Evolutionary conservation across 2,113 vertebrate species (phyloP).

Genomic region (Alligator mississippiensis): DNA sequence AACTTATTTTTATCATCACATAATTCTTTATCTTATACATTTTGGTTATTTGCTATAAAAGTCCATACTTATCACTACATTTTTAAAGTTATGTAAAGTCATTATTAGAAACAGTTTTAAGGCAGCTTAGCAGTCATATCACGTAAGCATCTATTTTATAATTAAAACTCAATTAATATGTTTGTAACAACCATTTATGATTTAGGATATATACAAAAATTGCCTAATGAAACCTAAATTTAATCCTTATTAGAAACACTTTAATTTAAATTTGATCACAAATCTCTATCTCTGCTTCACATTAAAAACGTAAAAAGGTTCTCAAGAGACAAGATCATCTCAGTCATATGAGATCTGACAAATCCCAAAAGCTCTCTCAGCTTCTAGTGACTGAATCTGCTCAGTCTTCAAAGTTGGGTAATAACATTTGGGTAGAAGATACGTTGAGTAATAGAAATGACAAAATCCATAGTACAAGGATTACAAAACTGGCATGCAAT

Average conservation of each 20-base stretch:
- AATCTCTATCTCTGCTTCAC: conserved; percentile 38
- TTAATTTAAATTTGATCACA: conserved; percentile 48
- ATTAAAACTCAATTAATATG: conserved; percentile 69
- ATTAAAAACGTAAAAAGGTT: conserved; percentile 29
- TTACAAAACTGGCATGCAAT: not conserved
- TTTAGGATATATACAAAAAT: conserved; percentile 45
- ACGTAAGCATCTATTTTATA: conserved; percentile 48
- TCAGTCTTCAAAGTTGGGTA: not conserved
- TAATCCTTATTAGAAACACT: conserved; percentile 47
- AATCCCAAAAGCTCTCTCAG: not conserved
- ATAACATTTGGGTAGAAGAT: not conserved
- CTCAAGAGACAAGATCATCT: not conserved
- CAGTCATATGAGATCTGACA: not conserved
- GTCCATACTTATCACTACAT: conserved; percentile 22
- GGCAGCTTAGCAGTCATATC: conserved; percentile 54
- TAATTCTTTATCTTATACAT: conserved; percentile 22
- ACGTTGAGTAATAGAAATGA: not conserved
- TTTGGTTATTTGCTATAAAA: conserved; percentile 34
- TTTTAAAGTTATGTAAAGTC: conserved; percentile 17
- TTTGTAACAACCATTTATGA: conserved; percentile 56
- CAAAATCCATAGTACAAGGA: not conserved
- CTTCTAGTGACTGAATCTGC: not conserved
- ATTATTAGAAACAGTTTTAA: conserved; percentile 58
- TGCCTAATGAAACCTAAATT: conserved; percentile 44
- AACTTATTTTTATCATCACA: conserved; percentile 51